Evolutionary conservation across 2,888 invertebrate species (phyloP).

Genomic region (Antitype chi): DNA sequence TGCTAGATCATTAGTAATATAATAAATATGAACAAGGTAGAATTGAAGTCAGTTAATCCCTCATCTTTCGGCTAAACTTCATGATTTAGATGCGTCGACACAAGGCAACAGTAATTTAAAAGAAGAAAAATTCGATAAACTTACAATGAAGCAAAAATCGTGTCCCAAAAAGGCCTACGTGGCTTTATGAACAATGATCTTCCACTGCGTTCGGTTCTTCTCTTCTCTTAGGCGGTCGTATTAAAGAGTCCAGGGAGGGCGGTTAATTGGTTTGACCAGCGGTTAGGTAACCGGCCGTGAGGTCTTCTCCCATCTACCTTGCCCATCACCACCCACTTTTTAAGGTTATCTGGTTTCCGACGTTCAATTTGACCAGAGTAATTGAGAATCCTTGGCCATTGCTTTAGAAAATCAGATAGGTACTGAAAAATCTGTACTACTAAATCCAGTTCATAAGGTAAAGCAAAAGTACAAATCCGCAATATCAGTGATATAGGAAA

Average conservation of each 20-base stretch:
- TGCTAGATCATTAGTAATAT: background rate
- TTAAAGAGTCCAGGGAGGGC: background rate
- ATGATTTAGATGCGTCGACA: background rate
- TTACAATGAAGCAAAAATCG: background rate
- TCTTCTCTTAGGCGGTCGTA: background rate
- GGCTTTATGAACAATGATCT: background rate
- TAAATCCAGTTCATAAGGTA: background rate
- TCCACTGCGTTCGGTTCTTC: background rate
- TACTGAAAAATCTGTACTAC: background rate
- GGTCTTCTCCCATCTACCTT: background rate
- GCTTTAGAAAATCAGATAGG: background rate
- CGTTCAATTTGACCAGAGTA: background rate
- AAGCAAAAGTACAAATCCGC: slow-evolving; percentile 9
- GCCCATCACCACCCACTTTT: background rate
- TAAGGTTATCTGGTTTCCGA: background rate
- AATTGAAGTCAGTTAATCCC: background rate
- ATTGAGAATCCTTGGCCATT: background rate
- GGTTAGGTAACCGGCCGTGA: background rate
- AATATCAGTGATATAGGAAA: slow-evolving; percentile 10
- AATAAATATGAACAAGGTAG: background rate
- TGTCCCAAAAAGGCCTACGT: background rate
- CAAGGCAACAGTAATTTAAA: slow-evolving; percentile 8
- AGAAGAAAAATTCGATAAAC: background rate
- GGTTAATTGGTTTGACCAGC: background rate
- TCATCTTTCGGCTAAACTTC: background rate